These are phyloP conservation scores for Aspidoscelis tigris DNA, from an alignment of 2,113 vertebrate species.

Conservation along the genomic window DNA sequence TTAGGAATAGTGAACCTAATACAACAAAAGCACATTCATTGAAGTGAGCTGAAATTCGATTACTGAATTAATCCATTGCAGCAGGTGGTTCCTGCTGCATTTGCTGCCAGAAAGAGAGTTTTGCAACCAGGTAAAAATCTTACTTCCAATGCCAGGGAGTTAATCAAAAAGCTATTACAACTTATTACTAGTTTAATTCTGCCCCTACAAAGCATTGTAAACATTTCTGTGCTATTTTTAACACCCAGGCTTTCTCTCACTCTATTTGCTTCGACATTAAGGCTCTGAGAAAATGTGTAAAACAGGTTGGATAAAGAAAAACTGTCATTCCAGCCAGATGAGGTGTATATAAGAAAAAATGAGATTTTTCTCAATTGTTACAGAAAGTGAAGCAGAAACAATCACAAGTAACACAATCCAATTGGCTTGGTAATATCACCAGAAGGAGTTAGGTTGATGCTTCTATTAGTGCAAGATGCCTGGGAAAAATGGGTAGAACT, in stretches of 20 bases:
- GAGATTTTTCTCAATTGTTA: neutral
- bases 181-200: constrained; percentile 62
- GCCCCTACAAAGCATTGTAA: constrained; percentile 58
- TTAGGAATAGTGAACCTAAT: constrained; percentile 44
- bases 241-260: constrained; percentile 7
- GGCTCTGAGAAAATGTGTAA: constrained; percentile 31
- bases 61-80: constrained; percentile 56
- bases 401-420: neutral
- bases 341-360: neutral
- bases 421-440: neutral
- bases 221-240: constrained; percentile 51
- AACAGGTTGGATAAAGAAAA: constrained; percentile 41
- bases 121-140: constrained; percentile 56
- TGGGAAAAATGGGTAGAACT: neutral
- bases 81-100: constrained; percentile 64
- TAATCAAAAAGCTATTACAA: constrained; percentile 71
- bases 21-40: constrained; percentile 45
- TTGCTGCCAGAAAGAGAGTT: constrained; percentile 53
- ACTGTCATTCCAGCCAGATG: constrained; percentile 39
- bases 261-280: constrained; percentile 35
- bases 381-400: neutral
- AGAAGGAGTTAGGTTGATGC: neutral
- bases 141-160: constrained; percentile 58
- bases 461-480: neutral
- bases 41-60: constrained; percentile 61